phyloP scores from a whole-genome alignment of 2,888 invertebrate species.

The Nephrotoma guestfalica region DNA sequence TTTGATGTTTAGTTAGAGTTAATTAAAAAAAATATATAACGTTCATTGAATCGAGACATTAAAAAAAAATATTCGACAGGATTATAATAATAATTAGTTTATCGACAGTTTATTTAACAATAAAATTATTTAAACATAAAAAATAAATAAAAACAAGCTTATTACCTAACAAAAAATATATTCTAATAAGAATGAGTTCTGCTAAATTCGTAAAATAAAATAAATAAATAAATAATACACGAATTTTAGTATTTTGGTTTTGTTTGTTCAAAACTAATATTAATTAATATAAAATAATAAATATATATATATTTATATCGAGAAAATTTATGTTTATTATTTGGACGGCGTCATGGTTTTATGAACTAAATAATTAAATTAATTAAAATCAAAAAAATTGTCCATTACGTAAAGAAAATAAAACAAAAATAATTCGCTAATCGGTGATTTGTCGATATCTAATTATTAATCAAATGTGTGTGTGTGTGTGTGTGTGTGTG shows the following conservation, averaged over 20 bases:
- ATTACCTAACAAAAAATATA: neutral
- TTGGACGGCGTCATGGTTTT: conserved; percentile 4
- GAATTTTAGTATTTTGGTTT: neutral
- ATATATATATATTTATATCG: neutral
- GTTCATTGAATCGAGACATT: neutral
- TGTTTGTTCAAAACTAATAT: neutral
- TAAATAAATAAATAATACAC: neutral
- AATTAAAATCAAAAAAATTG: neutral
- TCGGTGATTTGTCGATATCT: neutral
- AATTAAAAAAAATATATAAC: neutral
- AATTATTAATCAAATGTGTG: neutral
- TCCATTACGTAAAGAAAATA: neutral
- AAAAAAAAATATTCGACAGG: neutral
- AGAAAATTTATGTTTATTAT: neutral
- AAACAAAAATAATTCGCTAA: neutral
- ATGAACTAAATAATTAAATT: neutral
- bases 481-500: neutral
- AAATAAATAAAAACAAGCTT: neutral
- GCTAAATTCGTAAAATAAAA: neutral
- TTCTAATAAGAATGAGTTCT: neutral
- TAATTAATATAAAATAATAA: neutral
- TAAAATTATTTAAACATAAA: neutral
- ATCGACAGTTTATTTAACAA: neutral
- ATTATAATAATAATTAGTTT: neutral
- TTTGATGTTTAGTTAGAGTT: neutral